These are phyloP conservation scores for Gouania willdenowi DNA, from an alignment of 2,797 vertebrate species.

Conservation along the genomic window DNA sequence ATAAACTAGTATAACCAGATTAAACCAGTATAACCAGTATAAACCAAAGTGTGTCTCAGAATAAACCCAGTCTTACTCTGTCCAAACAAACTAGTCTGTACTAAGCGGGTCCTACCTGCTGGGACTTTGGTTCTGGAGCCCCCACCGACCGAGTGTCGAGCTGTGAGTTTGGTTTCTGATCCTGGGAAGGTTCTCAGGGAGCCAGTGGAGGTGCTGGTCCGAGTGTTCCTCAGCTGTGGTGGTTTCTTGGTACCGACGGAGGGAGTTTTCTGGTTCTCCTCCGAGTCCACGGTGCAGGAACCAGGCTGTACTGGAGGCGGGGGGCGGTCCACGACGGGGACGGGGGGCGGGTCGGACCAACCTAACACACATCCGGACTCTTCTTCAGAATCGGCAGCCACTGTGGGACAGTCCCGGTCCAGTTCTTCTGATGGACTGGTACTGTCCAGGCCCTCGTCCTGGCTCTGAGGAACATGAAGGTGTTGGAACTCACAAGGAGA, in stretches of 20 bases:
- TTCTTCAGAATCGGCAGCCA: slow-evolving; percentile 80
- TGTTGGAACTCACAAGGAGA: slow-evolving; percentile 93
- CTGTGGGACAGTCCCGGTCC: slow-evolving; percentile 75
- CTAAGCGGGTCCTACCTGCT: no score
- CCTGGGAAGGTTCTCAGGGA: slow-evolving; percentile 43
- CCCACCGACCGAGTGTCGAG: slow-evolving; percentile 43
- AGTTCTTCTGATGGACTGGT: slow-evolving; percentile 58
- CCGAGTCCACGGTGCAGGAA: slow-evolving; percentile 87
- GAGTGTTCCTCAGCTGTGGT: slow-evolving; percentile 48
- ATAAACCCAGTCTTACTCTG: no score
- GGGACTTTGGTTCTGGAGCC: no score
- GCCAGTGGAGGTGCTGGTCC: slow-evolving; percentile 30
- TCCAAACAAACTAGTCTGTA: no score
- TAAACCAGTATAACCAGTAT: no score
- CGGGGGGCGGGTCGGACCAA: slow-evolving; percentile 75
- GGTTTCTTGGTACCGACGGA: background rate
- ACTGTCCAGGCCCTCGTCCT: slow-evolving; percentile 42
- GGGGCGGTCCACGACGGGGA: slow-evolving; percentile 80
- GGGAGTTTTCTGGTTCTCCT: slow-evolving; percentile 44
- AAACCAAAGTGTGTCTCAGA: no score
- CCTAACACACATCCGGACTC: slow-evolving; percentile 51
- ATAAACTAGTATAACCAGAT: no score
- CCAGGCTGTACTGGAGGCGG: slow-evolving; percentile 80
- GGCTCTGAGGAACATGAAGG: slow-evolving; percentile 67
- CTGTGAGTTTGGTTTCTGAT: slow-evolving; percentile 52